Base-by-base conservation (phyloP, 2,888 invertebrate genomes). In the Papilio protenor region DNA sequence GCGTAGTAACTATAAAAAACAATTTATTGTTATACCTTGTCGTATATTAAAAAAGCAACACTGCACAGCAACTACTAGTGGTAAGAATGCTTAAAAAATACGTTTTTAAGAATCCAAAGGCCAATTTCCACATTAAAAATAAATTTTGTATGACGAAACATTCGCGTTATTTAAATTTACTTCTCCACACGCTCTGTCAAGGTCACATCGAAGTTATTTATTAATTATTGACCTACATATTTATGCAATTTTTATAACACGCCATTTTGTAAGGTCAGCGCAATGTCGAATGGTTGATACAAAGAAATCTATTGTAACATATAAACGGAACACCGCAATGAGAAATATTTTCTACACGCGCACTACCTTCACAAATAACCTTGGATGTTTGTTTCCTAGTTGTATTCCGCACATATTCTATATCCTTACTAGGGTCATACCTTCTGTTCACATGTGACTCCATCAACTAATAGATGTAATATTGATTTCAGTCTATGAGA, bases 301-400 rank as follows among this genome's bases (percentile, higher is more conserved):
- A 55, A 55, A 73, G 66, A 55, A 73, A 73, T 49, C 55, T 23
- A 64, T 64, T 73, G 73, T 73, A 49, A 33, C 47, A 66, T 77
- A 64, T 81, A 82, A 85, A 85, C 84, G 83, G 82, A 83, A 85
- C 84, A 84, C 81, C 85, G 85, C 83, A 86, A 86, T 85, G 85
- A 87, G 84, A 88, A 87, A 85, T 88, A 88, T 92, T 79, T 92
- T 90, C 90, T 87, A 90, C 88, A 90, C 89, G 89, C 86, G 83
- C 89, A 87, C 88, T 86, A 88, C 92, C 91, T 93, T 92, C 91
- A 87, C 88, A 86, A 81, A 81, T 88, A 89, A 89, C 94, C 93
- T 92, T 93, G 92, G 81, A 82, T 80, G 72, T 84, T 84, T 85
- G 88, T 91, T 93, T 92, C 94, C 93, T 92, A 88, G 88, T 87